Conservation (phyloP, 2,888 invertebrate genomes). For the Isoperla grammatica region DNA sequence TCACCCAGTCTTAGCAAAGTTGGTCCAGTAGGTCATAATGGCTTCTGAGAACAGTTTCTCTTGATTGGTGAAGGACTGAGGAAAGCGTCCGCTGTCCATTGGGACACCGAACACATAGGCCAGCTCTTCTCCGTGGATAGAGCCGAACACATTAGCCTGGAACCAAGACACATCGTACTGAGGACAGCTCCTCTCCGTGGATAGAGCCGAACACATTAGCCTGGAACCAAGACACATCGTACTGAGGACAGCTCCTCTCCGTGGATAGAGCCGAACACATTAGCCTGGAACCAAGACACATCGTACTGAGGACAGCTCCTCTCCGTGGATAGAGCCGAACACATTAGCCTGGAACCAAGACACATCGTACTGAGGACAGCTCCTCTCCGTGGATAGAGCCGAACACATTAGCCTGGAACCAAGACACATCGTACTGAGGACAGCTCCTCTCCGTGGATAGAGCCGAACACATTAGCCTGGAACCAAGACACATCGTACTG, state of each 20-base stretch:
- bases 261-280: slow-evolving; percentile 49
- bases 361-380: slow-evolving; percentile 68
- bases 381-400: slow-evolving; percentile 75
- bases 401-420: slow-evolving; percentile 46
- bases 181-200: slow-evolving; percentile 82
- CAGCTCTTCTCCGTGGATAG: slow-evolving; percentile 78
- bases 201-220: slow-evolving; percentile 47
- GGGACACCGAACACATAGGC: slow-evolving; percentile 85
- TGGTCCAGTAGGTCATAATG: slow-evolving; percentile 84
- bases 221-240: slow-evolving; percentile 50
- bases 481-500: slow-evolving; percentile 54
- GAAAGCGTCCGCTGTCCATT: slow-evolving; percentile 62
- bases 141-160: slow-evolving; percentile 45
- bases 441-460: slow-evolving; percentile 78
- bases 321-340: slow-evolving; percentile 61
- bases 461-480: slow-evolving; percentile 46
- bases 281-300: slow-evolving; percentile 47
- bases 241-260: slow-evolving; percentile 86
- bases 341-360: slow-evolving; percentile 47
- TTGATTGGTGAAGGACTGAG: slow-evolving; percentile 64
- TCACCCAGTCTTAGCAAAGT: slow-evolving; percentile 87
- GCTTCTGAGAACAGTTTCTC: slow-evolving; percentile 79
- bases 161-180: slow-evolving; percentile 37
- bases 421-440: slow-evolving; percentile 63
- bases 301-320: slow-evolving; percentile 81